Evolutionary conservation across 2,113 vertebrate species (phyloP), one percentile per base, ranked within the genome.

Genomic region (Larimichthys crocea): DNA sequence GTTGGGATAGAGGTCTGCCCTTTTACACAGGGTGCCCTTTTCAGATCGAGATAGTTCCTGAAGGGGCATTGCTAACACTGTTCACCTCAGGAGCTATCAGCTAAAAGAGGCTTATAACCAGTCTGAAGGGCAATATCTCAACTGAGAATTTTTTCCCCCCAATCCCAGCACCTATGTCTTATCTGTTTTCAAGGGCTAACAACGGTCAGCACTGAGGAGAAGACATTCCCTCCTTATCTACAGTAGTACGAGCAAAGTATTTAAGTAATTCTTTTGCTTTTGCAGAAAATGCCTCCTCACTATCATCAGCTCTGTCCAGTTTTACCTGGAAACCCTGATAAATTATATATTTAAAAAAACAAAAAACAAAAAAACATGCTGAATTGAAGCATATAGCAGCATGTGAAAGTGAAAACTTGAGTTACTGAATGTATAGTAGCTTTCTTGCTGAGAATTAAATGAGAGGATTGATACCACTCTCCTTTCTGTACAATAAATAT

Each of bases 11-110:
- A 78, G 57, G 56, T 63, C n/a, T 67, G 24, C 55, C 50, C 77
- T 76, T 66, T 70, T 60, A 55, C 59, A 70, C 72, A 70, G 16
- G 31, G 20, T 61, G 56, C 74, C 70, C 80, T 79, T 74, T 87
- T 68, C 50, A 82, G 81, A 76, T 84, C 4, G 11, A 80, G 81
- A 64, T 67, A 6, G 11, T 70, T 76, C 86, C 62, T 72, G 44
- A 77, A 72, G 75, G 61, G 11, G 74, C 16, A 76, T 56, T 46
- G 15, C 24, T 55, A 73, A 84, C 73, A 50, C 55, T 40, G 64
- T 63, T 80, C 69, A 70, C 73, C 68, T 57, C 55, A 71, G 62
- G 50, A 72, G 61, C 52, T 53, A 76, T 82, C 57, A 68, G 65
- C 49, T 73, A 56, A 86, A 74, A 72, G 44, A 80, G 60, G 63